Evolutionary conservation across 2,113 vertebrate species (phyloP), one percentile per base, ranked within the genome.

Genomic region (Phodopus roborovskii): DNA sequence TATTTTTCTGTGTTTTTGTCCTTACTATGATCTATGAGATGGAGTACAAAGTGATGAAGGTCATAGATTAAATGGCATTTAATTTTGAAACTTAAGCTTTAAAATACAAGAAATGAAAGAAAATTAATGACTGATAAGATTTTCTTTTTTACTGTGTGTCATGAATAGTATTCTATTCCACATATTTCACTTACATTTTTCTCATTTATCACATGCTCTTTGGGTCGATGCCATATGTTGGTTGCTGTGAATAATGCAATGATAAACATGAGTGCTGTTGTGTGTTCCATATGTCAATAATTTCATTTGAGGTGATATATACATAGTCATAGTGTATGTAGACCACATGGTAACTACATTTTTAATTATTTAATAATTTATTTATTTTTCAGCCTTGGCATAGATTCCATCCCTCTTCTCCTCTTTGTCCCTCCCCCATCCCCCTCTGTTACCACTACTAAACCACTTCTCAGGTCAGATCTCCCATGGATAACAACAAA

Each of bases 401-500:
- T 33, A n/a, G 36, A 8, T 71, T 19, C 68, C 16, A 36, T 70
- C 36, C 36, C 68, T 70, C 36, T 3, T 71, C 17, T 71, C 33
- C 30, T 68, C 7, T 36, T 20, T 8, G 36, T 71, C 16, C 36
- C 36, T n/a, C 15, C 17, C 36, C 15, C 33, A 71, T 16, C 7
- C 17, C 3, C 17, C 17, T 71, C 7, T 39, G 17, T n/a, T n/a
- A 17, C 70, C 7, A 39, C 1, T 0, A 3, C 1, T 7, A 71
- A 71, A n/a, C 16, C 17, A 39, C 17, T 71, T 7, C 36, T 71
- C 36, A n/a, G 17, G 17, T 17, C 7, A n/a, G 36, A 17, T 20
- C 68, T 20, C 36, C 36, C 36, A n/a, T 20, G 17, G 70, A 71
- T n/a, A 71, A n/a, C 36, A 71, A 39, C 36, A n/a, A n/a, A 71